These are phyloP conservation scores for Peromyscus nudipes DNA, from an alignment of 2,797 vertebrate genomes.

Conservation along the genomic window DNA sequence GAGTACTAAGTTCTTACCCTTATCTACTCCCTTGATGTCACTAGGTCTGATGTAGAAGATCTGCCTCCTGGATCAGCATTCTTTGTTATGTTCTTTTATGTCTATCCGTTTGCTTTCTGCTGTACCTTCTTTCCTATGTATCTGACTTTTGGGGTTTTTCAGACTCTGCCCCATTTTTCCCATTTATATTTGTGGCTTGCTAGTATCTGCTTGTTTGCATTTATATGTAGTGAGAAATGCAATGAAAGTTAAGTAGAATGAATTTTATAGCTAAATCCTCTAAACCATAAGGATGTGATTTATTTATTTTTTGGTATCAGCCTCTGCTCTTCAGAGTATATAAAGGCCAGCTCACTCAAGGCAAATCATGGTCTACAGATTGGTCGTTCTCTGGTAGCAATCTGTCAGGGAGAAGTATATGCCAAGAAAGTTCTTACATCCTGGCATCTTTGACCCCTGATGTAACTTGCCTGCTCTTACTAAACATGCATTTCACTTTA, in stretches of 20 bases:
- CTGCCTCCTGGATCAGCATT: not conserved
- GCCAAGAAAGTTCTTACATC: constrained; percentile 58
- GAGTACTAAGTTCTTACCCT: not conserved
- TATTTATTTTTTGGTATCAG: not conserved
- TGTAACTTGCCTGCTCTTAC: constrained; percentile 6
- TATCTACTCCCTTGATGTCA: not conserved
- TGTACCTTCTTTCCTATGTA: not conserved
- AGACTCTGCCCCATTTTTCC: constrained; percentile 44
- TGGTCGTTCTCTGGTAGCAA: constrained; percentile 14
- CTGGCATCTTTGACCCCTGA: constrained; percentile 18
- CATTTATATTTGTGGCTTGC: constrained; percentile 37
- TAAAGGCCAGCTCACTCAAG: constrained; percentile 49
- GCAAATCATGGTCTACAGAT: constrained; percentile 48
- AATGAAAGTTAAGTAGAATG: constrained; percentile 51
- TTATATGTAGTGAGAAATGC: constrained; percentile 39
- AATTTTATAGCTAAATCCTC: constrained; percentile 25
- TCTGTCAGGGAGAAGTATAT: constrained; percentile 32
- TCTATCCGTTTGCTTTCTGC: not conserved
- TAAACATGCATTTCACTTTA: constrained; percentile 59
- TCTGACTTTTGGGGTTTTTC: constrained; percentile 8
- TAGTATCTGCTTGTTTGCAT: constrained; percentile 38
- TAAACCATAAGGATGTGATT: not conserved
- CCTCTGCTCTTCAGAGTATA: constrained; percentile 54
- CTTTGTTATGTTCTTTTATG: not conserved
- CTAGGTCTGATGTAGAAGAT: not conserved